Base-by-base conservation (phyloP, 2,113 vertebrate genomes). In the Ceyx melanurus region DNA sequence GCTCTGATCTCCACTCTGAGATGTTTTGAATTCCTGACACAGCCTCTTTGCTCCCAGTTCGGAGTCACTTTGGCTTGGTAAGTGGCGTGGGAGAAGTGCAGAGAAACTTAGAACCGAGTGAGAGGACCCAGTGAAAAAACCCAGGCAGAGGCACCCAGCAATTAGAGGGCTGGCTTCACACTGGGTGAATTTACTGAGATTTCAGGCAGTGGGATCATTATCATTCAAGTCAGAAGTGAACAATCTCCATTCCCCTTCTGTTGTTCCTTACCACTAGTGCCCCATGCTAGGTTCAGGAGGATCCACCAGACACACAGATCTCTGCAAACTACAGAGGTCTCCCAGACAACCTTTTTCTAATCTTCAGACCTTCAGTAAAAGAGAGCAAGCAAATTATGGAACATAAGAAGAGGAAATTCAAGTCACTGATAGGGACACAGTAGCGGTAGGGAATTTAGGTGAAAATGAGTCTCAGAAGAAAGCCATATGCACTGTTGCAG, bases 331-430 rank as follows among this genome's bases (percentile, higher is more conserved):
- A 29, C 5, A 74, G 9, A 56, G 23, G 3, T 14, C 54, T 84
- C 26, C 11, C 51, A 62, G 10, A 53, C 0, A 0, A 48, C 17
- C 4, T 84, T 57, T 28, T 65, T 56, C 25, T 11, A 65, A 43
- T 66, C 23, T 46, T 66, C 28, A 82, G 25, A 29, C 9, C 15
- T 70, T 85, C 25, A 15, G 25, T 23, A 54, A 64, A 62, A 81
- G 8, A 67, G 28, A 7, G 4, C 5, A 72, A 67, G 35, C 4
- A 79, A 86, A 54, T 57, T 35, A 57, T 0, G 1, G 29, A 46
- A 35, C 9, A 76, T 14, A 33, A 62, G 33, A 77, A 37, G 33
- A 54, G 11, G 43, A 43, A 83, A 45, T 73, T 56, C 22, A 10
- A 35, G 31, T 43, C 45, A 40, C 29, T 70, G 17, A 12, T 54